These are phyloP conservation scores for Drosophila arizonae DNA, from an alignment of 1,140 invertebrate species.

Conservation along the genomic window DNA sequence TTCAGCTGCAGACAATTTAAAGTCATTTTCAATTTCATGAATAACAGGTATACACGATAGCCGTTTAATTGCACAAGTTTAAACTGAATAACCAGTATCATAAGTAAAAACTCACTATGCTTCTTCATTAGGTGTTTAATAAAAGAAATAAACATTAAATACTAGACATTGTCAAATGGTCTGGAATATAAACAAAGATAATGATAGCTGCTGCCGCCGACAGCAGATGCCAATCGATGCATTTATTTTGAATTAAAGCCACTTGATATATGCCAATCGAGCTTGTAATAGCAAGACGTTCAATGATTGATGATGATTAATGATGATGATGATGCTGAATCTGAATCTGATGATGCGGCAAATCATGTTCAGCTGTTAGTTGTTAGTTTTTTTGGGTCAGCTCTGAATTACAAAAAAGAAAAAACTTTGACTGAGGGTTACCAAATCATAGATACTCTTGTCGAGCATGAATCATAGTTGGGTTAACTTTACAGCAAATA, in stretches of 20 bases:
- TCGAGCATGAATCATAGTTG: background rate
- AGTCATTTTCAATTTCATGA: constrained; percentile 51
- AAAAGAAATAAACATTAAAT: constrained; percentile 24
- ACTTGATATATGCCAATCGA: constrained; percentile 49
- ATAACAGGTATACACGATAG: constrained; percentile 57
- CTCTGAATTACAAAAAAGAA: background rate
- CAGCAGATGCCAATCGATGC: constrained; percentile 41
- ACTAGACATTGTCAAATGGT: constrained; percentile 26
- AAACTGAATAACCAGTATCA: constrained; percentile 44
- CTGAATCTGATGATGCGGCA: constrained; percentile 35
- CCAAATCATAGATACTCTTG: background rate
- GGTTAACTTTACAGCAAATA: background rate
- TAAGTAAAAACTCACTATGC: constrained; percentile 57
- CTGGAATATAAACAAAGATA: constrained; percentile 41
- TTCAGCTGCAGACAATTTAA: constrained; percentile 51
- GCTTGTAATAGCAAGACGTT: constrained; percentile 34
- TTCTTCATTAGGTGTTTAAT: constrained; percentile 61
- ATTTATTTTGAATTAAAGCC: constrained; percentile 68
- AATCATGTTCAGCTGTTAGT: constrained; percentile 23
- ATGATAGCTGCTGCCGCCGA: constrained; percentile 22
- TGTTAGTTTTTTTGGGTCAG: constrained; percentile 10
- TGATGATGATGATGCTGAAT: constrained; percentile 35
- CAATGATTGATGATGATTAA: constrained; percentile 75
- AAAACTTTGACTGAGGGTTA: too few species aligned
- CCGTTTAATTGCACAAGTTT: constrained; percentile 49